Percentiles rank a stretch among this genome's conserved stretches.
Conservation (phyloP, 2,113 vertebrate species). For the Spheniscus mendiculus region DNA sequence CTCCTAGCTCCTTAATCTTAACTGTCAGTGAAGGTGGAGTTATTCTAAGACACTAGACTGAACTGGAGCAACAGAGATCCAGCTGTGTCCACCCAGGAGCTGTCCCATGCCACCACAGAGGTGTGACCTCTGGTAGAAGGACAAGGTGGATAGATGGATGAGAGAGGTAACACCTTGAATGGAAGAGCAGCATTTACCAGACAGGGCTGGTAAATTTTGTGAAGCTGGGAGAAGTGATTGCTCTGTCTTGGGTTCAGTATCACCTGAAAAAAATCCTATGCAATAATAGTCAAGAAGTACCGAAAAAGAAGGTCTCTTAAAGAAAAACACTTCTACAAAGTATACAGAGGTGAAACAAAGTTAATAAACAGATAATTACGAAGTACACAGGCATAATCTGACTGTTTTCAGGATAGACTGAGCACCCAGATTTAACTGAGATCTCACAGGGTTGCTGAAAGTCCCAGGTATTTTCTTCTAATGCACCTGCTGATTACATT, state of each 20-base stretch:
- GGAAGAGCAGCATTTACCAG: background rate
- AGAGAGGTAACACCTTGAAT: background rate
- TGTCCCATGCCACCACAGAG: background rate
- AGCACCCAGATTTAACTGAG: background rate
- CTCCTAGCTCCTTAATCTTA: background rate
- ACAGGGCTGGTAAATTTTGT: background rate
- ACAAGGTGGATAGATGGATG: background rate
- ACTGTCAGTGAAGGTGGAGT: background rate
- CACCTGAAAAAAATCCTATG: background rate
- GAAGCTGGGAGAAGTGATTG: background rate
- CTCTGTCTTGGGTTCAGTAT: background rate
- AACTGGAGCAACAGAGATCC: background rate
- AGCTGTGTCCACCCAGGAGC: background rate
- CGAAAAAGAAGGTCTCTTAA: background rate
- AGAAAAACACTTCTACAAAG: background rate
- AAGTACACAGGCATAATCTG: background rate
- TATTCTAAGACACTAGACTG: background rate
- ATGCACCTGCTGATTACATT: background rate
- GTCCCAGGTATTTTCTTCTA: background rate
- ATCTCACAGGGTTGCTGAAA: background rate
- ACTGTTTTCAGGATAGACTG: background rate
- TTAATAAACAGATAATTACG: background rate
- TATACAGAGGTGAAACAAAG: background rate
- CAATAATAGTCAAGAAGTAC: background rate
- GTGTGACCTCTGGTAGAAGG: fast-evolving